These are phyloP conservation scores for Linepithema humile DNA, from an alignment of 1,140 invertebrate genomes.

Conservation along the genomic window DNA sequence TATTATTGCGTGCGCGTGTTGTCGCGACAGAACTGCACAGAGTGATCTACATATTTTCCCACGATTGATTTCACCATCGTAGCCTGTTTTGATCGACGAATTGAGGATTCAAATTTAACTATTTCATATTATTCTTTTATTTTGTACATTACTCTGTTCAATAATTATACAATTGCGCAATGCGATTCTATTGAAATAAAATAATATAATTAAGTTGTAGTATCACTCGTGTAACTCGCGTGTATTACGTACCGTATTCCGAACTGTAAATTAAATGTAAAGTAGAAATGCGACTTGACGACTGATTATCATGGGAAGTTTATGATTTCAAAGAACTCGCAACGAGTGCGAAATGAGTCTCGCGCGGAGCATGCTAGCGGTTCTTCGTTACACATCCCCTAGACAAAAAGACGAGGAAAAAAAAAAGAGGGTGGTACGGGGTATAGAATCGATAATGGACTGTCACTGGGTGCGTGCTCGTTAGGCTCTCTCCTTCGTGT, in stretches of 20 bases:
- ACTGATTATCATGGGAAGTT: background rate
- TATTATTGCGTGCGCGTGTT: background rate
- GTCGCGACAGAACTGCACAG: background rate
- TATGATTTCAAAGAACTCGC: background rate
- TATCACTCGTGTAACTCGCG: no score
- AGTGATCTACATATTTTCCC: background rate
- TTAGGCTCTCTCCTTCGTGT: constrained; percentile 61
- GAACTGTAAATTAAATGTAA: no score
- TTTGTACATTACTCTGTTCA: no score
- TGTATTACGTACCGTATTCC: no score
- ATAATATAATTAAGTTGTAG: no score
- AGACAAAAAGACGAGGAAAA: background rate
- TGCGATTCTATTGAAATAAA: no score
- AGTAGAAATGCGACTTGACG: no score
- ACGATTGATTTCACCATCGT: background rate
- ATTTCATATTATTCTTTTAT: no score
- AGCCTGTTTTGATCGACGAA: no score
- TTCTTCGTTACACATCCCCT: background rate
- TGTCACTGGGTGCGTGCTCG: constrained; percentile 64
- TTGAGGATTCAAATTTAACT: no score
- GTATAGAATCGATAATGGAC: constrained; percentile 56
- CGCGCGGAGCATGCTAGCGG: no score
- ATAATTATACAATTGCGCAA: no score
- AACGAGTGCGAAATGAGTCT: background rate
- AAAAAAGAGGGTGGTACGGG: background rate